phyloP scores from a whole-genome alignment of 2,888 invertebrate species.

The Dinocampus coccinellae region DNA sequence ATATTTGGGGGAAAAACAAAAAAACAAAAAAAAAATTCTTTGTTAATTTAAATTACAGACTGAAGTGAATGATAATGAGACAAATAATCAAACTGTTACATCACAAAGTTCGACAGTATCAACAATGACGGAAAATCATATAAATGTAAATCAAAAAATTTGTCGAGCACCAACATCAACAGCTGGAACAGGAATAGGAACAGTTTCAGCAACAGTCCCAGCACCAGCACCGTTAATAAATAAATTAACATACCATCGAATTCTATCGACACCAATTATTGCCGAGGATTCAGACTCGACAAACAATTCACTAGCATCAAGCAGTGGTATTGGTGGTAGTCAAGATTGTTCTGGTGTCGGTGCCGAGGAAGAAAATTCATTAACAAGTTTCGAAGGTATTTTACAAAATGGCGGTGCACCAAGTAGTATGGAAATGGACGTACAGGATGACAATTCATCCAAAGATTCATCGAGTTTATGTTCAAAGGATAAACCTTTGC shows the following conservation, averaged over 20 bases:
- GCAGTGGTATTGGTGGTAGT: slow-evolving; percentile 71
- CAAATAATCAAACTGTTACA: slow-evolving; percentile 55
- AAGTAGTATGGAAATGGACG: slow-evolving; percentile 71
- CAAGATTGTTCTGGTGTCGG: slow-evolving; percentile 70
- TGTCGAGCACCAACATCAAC: slow-evolving; percentile 70
- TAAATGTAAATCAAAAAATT: slow-evolving; percentile 56
- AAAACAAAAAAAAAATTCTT: too few species aligned
- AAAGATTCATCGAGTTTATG: slow-evolving; percentile 69
- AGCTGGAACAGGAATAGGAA: too few species aligned
- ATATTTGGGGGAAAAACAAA: too few species aligned
- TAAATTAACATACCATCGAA: slow-evolving; percentile 54
- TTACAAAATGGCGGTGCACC: slow-evolving; percentile 74
- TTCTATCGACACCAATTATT: slow-evolving; percentile 59
- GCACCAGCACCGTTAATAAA: slow-evolving; percentile 56
- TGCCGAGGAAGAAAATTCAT: slow-evolving; percentile 74
- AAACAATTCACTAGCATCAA: slow-evolving; percentile 74
- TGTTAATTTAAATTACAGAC: slow-evolving; percentile 51
- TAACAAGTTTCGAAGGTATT: slow-evolving; percentile 77
- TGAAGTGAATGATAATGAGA: slow-evolving; percentile 63
- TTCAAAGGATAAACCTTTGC: slow-evolving; percentile 74
- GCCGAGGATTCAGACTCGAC: slow-evolving; percentile 71
- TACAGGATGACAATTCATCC: slow-evolving; percentile 72
- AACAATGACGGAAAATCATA: slow-evolving; percentile 61
- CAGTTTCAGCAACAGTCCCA: too few species aligned
- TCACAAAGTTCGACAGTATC: slow-evolving; percentile 49